Base-by-base conservation (phyloP, 1,140 invertebrate genomes). In the Samia ricini region DNA sequence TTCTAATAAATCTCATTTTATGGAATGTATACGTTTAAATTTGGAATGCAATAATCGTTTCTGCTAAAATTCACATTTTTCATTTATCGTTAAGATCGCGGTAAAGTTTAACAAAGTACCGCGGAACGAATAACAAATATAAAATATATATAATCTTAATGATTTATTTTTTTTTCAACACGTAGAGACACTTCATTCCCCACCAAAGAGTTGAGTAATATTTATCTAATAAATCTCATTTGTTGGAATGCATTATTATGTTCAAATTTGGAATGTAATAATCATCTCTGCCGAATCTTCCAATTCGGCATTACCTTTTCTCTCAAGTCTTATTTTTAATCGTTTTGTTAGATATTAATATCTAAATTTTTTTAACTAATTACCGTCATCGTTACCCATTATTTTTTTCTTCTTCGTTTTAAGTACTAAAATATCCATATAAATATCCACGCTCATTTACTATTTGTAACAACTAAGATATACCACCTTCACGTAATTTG, bases 391-490 rank as follows among this genome's bases (percentile, higher is more conserved):
- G 68, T 59, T 73, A 77, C 68, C 78, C 76, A 73, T 66, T 75
- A n/a, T n/a, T n/a, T n/a, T n/a, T n/a, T n/a, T n/a, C n/a, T n/a
- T n/a, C n/a, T 77, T 74, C 63, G 67, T 72, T 81, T 42, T 83
- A 79, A 81, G 77, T 76, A 76, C 82, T 88, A 88, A 79, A 86
- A 85, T 87, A 88, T 84, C 83, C 77, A 79, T 82, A 88, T 79
- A 83, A 85, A 85, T 85, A 84, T 83, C 79, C 68, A 76, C 79
- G 73, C 76, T 72, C 78, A 76, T 73, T 81, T 82, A 86, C 68
- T 81, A 82, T 81, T 68, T 68, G 77, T 79, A 80, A 84, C 74
- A 75, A 77, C 81, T 83, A 83, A 83, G 78, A 77, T 76, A 22
- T 20, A 21, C 22, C 51, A 83, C 74, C 75, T 77, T 77, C 77